phyloP scores from a whole-genome alignment of 2,888 invertebrate species.

The Caenorhabditis parvicauda region DNA sequence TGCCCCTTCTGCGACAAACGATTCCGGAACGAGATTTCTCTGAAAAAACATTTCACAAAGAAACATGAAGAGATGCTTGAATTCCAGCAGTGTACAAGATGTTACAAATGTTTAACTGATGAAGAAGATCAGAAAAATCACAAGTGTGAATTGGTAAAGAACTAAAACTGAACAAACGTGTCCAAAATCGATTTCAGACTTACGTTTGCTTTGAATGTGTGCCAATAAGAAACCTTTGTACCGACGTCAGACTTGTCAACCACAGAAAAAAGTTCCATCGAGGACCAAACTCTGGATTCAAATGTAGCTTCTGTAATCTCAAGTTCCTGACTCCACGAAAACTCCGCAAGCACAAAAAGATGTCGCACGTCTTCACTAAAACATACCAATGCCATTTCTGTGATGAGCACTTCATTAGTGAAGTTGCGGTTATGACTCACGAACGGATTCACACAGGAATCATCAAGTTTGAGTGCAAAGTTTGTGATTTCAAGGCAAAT shows the following conservation, averaged over 20 bases:
- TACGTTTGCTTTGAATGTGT: constrained; percentile 61
- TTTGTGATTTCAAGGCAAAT: constrained; percentile 44
- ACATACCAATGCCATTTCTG: constrained; percentile 60
- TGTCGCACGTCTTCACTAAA: constrained; percentile 58
- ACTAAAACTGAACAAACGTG: background rate
- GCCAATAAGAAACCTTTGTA: constrained; percentile 59
- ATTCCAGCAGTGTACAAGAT: constrained; percentile 58
- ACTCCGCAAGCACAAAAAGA: constrained; percentile 60
- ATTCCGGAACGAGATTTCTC: constrained; percentile 59
- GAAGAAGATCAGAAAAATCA: constrained; percentile 50
- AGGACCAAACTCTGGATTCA: constrained; percentile 42
- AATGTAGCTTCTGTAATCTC: constrained; percentile 47
- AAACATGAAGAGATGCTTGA: constrained; percentile 55
- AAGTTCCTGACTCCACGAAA: constrained; percentile 60
- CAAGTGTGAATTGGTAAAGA: constrained; percentile 52
- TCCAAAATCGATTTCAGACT: constrained; percentile 32
- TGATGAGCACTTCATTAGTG: constrained; percentile 55
- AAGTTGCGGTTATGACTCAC: constrained; percentile 50
- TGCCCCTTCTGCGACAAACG: constrained; percentile 63
- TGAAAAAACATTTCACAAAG: constrained; percentile 54
- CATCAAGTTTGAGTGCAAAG: constrained; percentile 61
- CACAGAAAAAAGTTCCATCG: constrained; percentile 50
- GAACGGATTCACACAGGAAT: constrained; percentile 63
- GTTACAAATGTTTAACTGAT: constrained; percentile 53
- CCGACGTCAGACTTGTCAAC: constrained; percentile 31